A percentile compares a stretch with the other conserved stretches of the same genome.
These are phyloP conservation scores for Pachyramphus minor DNA, from an alignment of 2,113 vertebrate genomes.

Conservation along the genomic window DNA sequence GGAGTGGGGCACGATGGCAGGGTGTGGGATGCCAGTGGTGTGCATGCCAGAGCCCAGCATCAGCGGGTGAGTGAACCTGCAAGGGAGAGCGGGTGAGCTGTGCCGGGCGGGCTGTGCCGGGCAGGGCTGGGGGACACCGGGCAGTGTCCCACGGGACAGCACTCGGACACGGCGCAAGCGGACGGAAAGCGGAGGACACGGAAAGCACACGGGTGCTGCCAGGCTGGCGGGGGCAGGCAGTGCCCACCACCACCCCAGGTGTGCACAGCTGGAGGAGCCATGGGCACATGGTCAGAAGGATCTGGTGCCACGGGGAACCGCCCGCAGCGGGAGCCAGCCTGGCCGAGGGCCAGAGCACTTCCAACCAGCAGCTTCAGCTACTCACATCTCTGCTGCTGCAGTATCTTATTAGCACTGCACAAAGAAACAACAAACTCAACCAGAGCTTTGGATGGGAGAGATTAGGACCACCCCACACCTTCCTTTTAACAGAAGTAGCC, in stretches of 20 bases:
- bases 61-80: slow-evolving; percentile 94
- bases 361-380: neutral
- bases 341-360: neutral
- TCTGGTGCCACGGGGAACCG: neutral
- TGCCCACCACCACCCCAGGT: neutral
- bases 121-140: neutral
- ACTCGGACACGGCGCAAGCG: neutral
- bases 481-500: neutral
- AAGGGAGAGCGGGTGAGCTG: neutral
- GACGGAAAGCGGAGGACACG: neutral
- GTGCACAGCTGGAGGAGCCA: neutral
- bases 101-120: accelerated
- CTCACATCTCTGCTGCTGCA: neutral
- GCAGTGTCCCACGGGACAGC: neutral
- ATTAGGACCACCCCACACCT: neutral
- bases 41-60: slow-evolving; percentile 94
- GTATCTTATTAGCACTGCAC: neutral
- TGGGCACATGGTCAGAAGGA: neutral
- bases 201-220: neutral
- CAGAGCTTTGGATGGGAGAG: neutral
- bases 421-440: slow-evolving; percentile 1
- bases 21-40: slow-evolving; percentile 93
- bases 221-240: neutral
- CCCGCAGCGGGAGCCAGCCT: neutral
- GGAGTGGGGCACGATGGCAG: slow-evolving; percentile 90